A percentile compares a stretch with the other conserved stretches of the same genome.
phyloP scores from a whole-genome alignment of 2,888 invertebrate species.

The Aspidapion aeneum region DNA sequence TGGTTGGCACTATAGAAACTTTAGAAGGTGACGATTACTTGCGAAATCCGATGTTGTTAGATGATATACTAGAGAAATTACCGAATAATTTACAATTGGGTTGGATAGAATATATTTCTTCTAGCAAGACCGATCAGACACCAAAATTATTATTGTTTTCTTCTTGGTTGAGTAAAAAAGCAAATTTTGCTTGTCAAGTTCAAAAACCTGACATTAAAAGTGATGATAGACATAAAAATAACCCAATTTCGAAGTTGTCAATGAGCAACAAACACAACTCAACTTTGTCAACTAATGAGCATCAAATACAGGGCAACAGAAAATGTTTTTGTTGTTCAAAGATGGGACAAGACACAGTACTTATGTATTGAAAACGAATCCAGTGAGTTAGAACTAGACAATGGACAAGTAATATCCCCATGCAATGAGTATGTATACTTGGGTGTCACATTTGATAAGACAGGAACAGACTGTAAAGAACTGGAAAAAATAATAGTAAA shows the following conservation, averaged over 20 bases:
- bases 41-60: not conserved
- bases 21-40: not conserved
- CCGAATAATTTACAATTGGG: too few relatives aligned
- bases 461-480: too few relatives aligned
- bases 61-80: not conserved
- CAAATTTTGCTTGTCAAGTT: not conserved
- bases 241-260: not conserved
- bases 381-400: too few relatives aligned
- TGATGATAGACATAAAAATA: not conserved
- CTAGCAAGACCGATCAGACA: not conserved
- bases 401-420: too few relatives aligned
- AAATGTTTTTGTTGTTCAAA: not conserved
- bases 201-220: not conserved
- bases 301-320: not conserved
- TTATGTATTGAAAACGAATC: too few relatives aligned
- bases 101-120: too few relatives aligned
- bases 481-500: too few relatives aligned
- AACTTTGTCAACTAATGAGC: not conserved
- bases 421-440: too few relatives aligned
- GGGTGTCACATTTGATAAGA: too few relatives aligned
- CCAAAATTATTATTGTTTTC: not conserved
- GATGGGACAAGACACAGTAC: too few relatives aligned
- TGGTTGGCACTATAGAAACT: slow-evolving; percentile 8
- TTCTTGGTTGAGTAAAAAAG: not conserved
- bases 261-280: not conserved